Base-by-base conservation (phyloP, 2,797 vertebrate genomes). In the Atherinosoma microstoma region DNA sequence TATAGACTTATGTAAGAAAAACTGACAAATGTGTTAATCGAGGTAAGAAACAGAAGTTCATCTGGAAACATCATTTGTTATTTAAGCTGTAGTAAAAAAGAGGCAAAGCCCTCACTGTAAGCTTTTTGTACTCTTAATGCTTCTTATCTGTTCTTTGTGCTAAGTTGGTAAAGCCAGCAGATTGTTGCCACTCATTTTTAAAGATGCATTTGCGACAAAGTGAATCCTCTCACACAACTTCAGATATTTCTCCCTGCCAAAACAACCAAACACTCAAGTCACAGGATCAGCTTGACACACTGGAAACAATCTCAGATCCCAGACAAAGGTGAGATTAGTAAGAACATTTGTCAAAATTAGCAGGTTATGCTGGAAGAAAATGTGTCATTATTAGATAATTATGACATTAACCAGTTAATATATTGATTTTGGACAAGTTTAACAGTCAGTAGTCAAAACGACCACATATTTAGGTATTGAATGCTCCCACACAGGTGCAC, bases 1-100 rank as follows among this genome's bases (percentile, higher is more conserved):
- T 69, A 16, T 80, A 78, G 70, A 54, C 27, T 29, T 22, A 76
- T 51, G 12, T 20, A 73, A 82, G 67, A 80, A 30, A 11, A 49
- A 38, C n/a, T 60, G 63, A 64, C 11, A 47, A 12, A 62, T 38
- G 35, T 68, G 56, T 30, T 11, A 24, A 45, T 22, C 4, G 13
- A n/a, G 3, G 8, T 47, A 35, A 2, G 68, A 16, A 62, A 35
- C 24, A 58, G 12, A 30, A 45, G 7, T 42, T 18, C 20, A 45
- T 56, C 24, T 64, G 47, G 4, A n/a, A 53, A 53, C 18, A 27
- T 53, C 5, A 38, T 49, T 67, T 67, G n/a, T 16, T 4, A 54
- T 27, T 13, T 54, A 45, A 45, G 4, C 42, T 45, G 42, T 42
- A 16, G 51, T 53, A 10, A 53, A 53, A 5, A 29, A 15, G 1